phyloP scores from a whole-genome alignment of 2,888 invertebrate genomes.

The Oligia fasciuncula region DNA sequence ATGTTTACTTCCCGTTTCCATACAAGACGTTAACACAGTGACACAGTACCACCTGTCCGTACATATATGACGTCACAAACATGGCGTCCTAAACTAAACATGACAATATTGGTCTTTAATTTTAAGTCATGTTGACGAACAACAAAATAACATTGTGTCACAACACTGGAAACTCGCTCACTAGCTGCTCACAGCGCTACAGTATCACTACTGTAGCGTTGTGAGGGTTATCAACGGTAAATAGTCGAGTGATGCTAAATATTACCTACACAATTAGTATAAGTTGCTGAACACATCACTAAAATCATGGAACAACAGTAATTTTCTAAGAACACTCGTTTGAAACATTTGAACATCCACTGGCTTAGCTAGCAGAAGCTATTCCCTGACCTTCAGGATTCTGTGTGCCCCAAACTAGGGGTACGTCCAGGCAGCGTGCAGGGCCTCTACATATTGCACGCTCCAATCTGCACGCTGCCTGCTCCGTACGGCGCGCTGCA shows the following conservation, averaged over 20 bases:
- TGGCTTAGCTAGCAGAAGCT: neutral
- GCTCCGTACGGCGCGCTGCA: neutral
- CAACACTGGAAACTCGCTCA: neutral
- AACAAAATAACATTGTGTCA: constrained; percentile 41
- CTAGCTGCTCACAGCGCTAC: no score
- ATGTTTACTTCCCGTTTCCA: neutral
- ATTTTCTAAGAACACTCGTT: neutral
- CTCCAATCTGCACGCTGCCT: neutral
- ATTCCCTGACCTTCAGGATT: neutral
- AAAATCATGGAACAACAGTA: neutral
- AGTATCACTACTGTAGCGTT: neutral
- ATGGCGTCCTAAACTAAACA: constrained; percentile 38
- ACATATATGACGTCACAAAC: constrained; percentile 37
- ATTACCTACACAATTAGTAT: neutral
- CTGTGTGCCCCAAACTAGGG: neutral
- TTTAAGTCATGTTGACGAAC: constrained; percentile 48
- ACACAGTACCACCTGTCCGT: constrained; percentile 23
- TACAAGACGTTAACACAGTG: constrained; percentile 19
- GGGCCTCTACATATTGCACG: neutral
- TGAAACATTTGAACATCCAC: neutral
- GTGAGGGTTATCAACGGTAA: neutral
- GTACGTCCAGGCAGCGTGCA: neutral
- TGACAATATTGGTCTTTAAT: constrained; percentile 57
- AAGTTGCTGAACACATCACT: neutral
- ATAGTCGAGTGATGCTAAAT: neutral